Conservation (phyloP, 2,113 vertebrate species). For the Falcunculus frontatus region DNA sequence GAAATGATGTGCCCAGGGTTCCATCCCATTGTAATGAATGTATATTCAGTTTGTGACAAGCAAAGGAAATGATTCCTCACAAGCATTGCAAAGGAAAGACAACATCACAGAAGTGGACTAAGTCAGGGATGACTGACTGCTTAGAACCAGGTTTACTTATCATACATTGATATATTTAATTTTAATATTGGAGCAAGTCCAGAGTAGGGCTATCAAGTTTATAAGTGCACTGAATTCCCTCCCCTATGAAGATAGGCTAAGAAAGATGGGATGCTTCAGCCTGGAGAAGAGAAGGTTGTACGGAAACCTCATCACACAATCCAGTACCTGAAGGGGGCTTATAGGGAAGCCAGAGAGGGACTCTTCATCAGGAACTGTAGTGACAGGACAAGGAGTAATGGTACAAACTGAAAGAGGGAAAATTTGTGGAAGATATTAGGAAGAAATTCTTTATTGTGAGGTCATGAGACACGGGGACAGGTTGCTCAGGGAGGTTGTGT, state of each 20-base stretch:
- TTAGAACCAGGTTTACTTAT: background rate
- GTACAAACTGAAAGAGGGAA: background rate
- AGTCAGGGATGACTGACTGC: background rate
- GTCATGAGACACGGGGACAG: background rate
- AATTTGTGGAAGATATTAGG: background rate
- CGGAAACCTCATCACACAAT: background rate
- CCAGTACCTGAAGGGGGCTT: background rate
- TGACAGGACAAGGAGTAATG: background rate
- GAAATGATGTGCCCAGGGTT: fast-evolving
- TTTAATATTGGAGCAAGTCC: background rate
- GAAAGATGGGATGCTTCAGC: background rate
- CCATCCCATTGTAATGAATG: background rate
- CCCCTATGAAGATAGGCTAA: background rate
- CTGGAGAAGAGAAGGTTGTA: background rate
- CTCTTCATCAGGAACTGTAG: background rate
- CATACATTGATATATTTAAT: background rate
- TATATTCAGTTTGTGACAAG: fast-evolving
- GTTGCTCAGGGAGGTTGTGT: background rate
- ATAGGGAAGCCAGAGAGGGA: background rate
- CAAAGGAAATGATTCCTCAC: background rate
- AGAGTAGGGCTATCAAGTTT: background rate
- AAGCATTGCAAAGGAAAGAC: background rate
- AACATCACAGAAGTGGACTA: background rate
- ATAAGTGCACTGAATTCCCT: background rate
- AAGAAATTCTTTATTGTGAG: background rate